Base-by-base conservation (phyloP, 2,797 vertebrate species). In the Pteronotus mesoamericanus region DNA sequence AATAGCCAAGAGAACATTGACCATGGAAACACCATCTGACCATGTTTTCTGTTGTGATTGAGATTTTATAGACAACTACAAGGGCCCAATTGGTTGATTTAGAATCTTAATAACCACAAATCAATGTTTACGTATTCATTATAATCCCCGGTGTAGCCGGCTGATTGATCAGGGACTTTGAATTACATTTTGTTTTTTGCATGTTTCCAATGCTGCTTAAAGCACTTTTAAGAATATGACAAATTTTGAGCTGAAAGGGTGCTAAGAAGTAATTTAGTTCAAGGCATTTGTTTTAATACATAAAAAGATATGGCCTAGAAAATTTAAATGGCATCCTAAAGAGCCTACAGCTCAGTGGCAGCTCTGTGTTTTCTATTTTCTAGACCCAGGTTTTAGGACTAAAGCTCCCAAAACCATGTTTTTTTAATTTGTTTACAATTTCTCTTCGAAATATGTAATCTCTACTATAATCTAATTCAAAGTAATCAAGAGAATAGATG, bases 221-320 rank as follows among this genome's bases (percentile, higher is more conserved):
- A 86, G 19, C 14, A 59, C 78, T 85, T 78, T 89, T 39, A 79
- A 86, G 66, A 16, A 34, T 66, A 55, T 39, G 61, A 24, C 61
- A 83, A 94, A 66, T 86, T 85, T 82, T 77, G 26, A 75, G 26
- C 34, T 80, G 14, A 39, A 46, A 72, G 68, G 29, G 12, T 91
- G 4, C 3, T 69, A 75, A 74, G 24, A 91, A 55, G 15, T 87
- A 55, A 84, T 79, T 46, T 55, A 89, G 51, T 80, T 82, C n/a
- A 75, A 89, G 79, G 34, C 39, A 89, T 71, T 89, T 86, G 6
- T 69, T 89, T 94, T 89, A 94, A 91, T 78, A 66, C n/a, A 42
- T 59, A 68, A 93, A 79, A 78, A 48, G 8, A 32, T 61, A 1
- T 71, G 19, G n/a, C 42, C 61, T 77, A 66, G 64, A 68, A 82